Evolutionary conservation across 1,140 invertebrate species (phyloP).

Genomic region (Limonius californicus): DNA sequence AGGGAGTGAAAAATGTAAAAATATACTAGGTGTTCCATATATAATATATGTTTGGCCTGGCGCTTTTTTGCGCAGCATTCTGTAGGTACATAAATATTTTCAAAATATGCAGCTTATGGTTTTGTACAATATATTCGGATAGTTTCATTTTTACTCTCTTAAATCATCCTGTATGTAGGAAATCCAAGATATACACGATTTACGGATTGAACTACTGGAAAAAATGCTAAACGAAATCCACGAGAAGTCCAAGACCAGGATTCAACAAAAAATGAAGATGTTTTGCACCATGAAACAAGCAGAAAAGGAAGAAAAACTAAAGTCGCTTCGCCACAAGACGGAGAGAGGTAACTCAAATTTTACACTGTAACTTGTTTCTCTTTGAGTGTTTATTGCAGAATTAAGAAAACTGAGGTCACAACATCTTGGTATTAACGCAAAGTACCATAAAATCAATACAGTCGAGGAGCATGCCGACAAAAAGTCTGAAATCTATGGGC

Average conservation of each 20-base stretch:
- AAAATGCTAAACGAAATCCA: constrained; percentile 46
- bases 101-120: no score
- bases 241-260: constrained; percentile 42
- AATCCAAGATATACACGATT: constrained; percentile 58
- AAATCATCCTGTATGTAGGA: no score
- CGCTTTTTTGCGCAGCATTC: no score
- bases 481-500: constrained; percentile 52
- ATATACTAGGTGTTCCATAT: no score
- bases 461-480: constrained; percentile 48
- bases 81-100: no score
- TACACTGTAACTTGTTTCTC: not conserved
- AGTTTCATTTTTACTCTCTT: not conserved
- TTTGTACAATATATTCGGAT: no score
- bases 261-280: constrained; percentile 48
- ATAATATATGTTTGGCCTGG: no score
- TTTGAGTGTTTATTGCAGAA: constrained; percentile 42
- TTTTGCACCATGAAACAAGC: constrained; percentile 47
- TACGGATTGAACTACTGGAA: constrained; percentile 53
- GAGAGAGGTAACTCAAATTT: constrained; percentile 46
- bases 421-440: constrained; percentile 43
- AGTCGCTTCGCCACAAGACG: constrained; percentile 45
- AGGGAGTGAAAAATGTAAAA: no score
- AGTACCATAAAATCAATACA: constrained; percentile 45
- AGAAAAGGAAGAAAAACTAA: constrained; percentile 48
- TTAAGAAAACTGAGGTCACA: constrained; percentile 53